Percentiles rank a stretch among this genome's conserved stretches.
Conservation (phyloP, 2,888 invertebrate species). For the Eupithecia subumbrata region DNA sequence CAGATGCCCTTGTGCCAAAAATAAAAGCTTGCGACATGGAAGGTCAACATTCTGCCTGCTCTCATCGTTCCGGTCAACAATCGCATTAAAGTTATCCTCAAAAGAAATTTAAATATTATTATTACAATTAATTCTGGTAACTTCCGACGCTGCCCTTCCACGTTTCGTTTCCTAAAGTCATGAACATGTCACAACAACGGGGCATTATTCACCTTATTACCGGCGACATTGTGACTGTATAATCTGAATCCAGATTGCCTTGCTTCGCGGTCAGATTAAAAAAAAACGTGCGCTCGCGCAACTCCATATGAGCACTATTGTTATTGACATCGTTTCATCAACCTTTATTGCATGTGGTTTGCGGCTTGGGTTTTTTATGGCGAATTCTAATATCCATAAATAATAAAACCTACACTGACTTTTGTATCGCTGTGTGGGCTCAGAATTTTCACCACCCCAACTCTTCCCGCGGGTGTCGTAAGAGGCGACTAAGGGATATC, state of each 20-base stretch:
- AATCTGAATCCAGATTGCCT: conserved; percentile 32
- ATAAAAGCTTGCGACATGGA: conserved; percentile 4
- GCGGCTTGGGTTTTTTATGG: conserved; percentile 26
- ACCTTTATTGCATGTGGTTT: conserved; percentile 37
- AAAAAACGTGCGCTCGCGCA: conserved; percentile 37
- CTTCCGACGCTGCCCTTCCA: conserved; percentile 30
- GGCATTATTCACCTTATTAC: conserved; percentile 25
- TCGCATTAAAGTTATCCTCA: background rate
- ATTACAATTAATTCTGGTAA: conserved; percentile 7
- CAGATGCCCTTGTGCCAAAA: background rate
- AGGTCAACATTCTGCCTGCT: conserved; percentile 3
- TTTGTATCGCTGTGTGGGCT: too few relatives aligned
- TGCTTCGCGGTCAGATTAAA: conserved; percentile 32
- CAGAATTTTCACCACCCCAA: too few relatives aligned
- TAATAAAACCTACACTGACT: background rate
- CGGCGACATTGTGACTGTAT: conserved; percentile 28
- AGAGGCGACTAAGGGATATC: too few relatives aligned
- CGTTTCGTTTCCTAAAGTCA: conserved; percentile 38
- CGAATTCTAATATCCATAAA: conserved; percentile 8
- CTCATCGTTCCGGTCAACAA: conserved; percentile 7
- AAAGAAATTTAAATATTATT: conserved; percentile 10
- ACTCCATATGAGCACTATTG: conserved; percentile 38
- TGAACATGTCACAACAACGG: conserved; percentile 27
- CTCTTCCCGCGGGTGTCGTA: too few relatives aligned
- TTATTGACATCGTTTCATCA: conserved; percentile 38